Conservation (phyloP, 2,888 invertebrate genomes). For the Meandrusa payeni region DNA sequence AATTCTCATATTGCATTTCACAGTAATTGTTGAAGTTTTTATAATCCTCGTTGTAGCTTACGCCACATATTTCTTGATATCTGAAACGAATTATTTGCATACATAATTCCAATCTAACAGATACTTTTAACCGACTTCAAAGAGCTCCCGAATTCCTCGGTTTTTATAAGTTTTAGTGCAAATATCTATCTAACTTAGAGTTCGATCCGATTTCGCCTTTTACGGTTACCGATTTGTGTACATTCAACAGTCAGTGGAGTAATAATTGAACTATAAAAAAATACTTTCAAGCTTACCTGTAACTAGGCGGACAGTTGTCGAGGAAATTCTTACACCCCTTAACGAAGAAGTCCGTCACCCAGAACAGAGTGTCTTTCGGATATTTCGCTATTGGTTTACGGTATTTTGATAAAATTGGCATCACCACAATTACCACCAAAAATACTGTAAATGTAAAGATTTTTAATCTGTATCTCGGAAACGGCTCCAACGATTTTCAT, state of each 20-base stretch:
- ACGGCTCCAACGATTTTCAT: too few relatives aligned
- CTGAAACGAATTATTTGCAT: slow-evolving; percentile 38
- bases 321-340: slow-evolving; percentile 61
- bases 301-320: slow-evolving; percentile 50
- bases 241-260: too few relatives aligned
- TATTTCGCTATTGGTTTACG: slow-evolving; percentile 44
- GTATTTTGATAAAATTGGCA: slow-evolving; percentile 29
- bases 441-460: slow-evolving; percentile 27
- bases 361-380: slow-evolving; percentile 56
- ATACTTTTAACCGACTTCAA: too few relatives aligned
- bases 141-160: too few relatives aligned
- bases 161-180: too few relatives aligned
- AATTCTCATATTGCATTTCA: slow-evolving; percentile 69
- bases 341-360: slow-evolving; percentile 64
- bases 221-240: too few relatives aligned
- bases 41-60: slow-evolving; percentile 55
- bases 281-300: slow-evolving; percentile 48
- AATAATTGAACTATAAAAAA: too few relatives aligned
- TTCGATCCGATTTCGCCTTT: too few relatives aligned
- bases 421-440: slow-evolving; percentile 12
- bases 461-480: too few relatives aligned
- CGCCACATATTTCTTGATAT: slow-evolving; percentile 54
- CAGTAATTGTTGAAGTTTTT: slow-evolving; percentile 59
- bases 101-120: too few relatives aligned
- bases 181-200: too few relatives aligned